Base-by-base conservation (phyloP, 1,140 invertebrate genomes). In the Bombus turneri region DNA sequence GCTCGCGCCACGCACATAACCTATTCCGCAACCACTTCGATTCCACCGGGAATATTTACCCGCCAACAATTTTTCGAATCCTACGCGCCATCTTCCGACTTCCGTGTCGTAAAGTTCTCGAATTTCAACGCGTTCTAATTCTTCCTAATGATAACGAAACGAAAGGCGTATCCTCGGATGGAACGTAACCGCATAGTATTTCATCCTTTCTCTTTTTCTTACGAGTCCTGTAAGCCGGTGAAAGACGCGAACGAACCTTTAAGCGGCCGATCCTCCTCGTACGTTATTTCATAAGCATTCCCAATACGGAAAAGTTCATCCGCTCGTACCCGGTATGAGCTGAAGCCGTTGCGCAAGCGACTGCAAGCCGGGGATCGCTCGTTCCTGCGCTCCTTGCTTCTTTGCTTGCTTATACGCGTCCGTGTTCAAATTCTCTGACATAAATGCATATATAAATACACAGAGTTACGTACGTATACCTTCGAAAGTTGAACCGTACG, bases 231-330 rank as follows among this genome's bases (percentile, higher is more conserved):
- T 47, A 37, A 69, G 43, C 47, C 3, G 83, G 90, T 87, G 85
- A 85, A 85, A 93, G 92, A 90, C 90, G 87, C 90, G 89, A 92
- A 85, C 86, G 89, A 89, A 92, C 88, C 89, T 91, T 91, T 91
- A 91, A 84, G 87, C 82, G 81, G 85, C 86, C 81, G 86, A 92
- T 93, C 87, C 78, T 90, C 90, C 86, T 85, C 64, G 78, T 86
- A 91, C 90, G 93, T 94, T 94, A 93, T 94, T 94, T 94, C 93
- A 93, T 92, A 94, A 94, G 92, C 92, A 90, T 93, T 92, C 93
- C 84, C 93, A 90, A 93, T 94, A 92, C 89, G 92, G 93, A 94
- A 94, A 94, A 94, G 93, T 93, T 91, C 92, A 93, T 91, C 91
- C 86, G 88, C 86, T 92, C 81, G 87, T 91, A 90, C 88, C 79